These are phyloP conservation scores for Panorpa germanica DNA, from an alignment of 2,888 invertebrate species.

Conservation along the genomic window DNA sequence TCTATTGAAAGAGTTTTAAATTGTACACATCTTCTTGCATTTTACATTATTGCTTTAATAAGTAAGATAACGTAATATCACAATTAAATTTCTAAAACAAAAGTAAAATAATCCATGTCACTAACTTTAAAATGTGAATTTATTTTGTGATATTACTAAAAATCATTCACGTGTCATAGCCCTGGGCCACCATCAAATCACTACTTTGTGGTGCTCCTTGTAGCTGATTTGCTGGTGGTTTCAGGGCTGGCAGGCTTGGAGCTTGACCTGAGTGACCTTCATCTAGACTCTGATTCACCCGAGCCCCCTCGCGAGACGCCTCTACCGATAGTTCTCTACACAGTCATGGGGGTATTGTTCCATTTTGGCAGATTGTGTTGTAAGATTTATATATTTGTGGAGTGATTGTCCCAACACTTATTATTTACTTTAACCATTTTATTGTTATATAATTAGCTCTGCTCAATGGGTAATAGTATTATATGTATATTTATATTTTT, in stretches of 20 bases:
- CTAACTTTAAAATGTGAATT: too few species aligned
- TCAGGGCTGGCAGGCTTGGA: slow-evolving; percentile 27
- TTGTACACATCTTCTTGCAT: too few species aligned
- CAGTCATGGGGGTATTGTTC: slow-evolving; percentile 29
- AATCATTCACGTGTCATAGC: slow-evolving; percentile 15
- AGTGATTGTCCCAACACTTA: slow-evolving; percentile 3
- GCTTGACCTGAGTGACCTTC: slow-evolving; percentile 26
- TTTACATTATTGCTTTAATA: too few species aligned
- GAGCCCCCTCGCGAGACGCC: slow-evolving; percentile 23
- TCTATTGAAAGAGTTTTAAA: too few species aligned
- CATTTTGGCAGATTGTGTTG: slow-evolving; percentile 29
- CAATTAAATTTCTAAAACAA: too few species aligned
- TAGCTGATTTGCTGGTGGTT: slow-evolving; percentile 12
- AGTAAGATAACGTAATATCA: too few species aligned
- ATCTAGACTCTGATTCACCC: slow-evolving; percentile 23
- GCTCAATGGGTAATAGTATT: too few species aligned
- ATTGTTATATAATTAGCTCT: too few species aligned
- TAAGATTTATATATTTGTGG: slow-evolving; percentile 26
- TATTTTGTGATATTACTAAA: slow-evolving; percentile 3
- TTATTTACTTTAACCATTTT: slow-evolving; percentile 1
- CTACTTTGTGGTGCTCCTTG: neutral
- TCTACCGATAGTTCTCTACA: slow-evolving; percentile 28
- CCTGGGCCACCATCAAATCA: neutral
- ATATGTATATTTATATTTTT: too few species aligned
- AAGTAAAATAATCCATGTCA: too few species aligned